Conservation (phyloP, 2,888 invertebrate species). For the Standfussiana lucernea region DNA sequence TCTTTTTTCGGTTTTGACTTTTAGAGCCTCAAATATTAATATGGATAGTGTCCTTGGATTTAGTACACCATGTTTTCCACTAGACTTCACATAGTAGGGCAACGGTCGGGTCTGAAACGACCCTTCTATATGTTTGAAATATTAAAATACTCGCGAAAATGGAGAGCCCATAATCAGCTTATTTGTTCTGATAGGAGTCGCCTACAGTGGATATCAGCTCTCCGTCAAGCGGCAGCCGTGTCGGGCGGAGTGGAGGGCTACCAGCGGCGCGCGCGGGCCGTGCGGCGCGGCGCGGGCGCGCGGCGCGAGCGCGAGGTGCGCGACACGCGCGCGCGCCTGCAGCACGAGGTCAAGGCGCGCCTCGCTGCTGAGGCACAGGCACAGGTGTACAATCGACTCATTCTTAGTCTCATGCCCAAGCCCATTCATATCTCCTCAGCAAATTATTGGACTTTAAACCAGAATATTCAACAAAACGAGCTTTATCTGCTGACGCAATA, state of each 20-base stretch:
- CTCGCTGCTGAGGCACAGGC: slow-evolving; percentile 91
- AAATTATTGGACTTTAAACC: too few relatives aligned
- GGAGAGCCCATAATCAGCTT: neutral
- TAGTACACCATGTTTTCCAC: neutral
- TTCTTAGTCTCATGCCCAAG: neutral
- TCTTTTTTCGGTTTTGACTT: neutral
- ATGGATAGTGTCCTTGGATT: neutral
- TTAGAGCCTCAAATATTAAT: neutral
- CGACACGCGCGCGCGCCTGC: slow-evolving; percentile 91
- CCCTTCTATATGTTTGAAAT: too few relatives aligned
- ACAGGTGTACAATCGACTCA: slow-evolving; percentile 74
- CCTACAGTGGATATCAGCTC: slow-evolving; percentile 94
- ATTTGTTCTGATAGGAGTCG: slow-evolving; percentile 88
- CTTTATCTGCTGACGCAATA: too few relatives aligned
- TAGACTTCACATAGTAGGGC: too few relatives aligned
- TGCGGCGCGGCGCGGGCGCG: slow-evolving; percentile 89
- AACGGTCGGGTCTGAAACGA: too few relatives aligned
- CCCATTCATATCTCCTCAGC: too few relatives aligned
- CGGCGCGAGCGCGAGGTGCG: slow-evolving; percentile 90
- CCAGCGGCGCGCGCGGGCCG: slow-evolving; percentile 91
- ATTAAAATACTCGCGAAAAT: too few relatives aligned
- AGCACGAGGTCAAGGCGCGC: slow-evolving; percentile 92
- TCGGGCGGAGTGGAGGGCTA: slow-evolving; percentile 93
- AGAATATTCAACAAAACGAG: too few relatives aligned
- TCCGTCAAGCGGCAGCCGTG: slow-evolving; percentile 93